These are phyloP conservation scores for Chromis chromis DNA, from an alignment of 2,797 vertebrate species.

Conservation along the genomic window DNA sequence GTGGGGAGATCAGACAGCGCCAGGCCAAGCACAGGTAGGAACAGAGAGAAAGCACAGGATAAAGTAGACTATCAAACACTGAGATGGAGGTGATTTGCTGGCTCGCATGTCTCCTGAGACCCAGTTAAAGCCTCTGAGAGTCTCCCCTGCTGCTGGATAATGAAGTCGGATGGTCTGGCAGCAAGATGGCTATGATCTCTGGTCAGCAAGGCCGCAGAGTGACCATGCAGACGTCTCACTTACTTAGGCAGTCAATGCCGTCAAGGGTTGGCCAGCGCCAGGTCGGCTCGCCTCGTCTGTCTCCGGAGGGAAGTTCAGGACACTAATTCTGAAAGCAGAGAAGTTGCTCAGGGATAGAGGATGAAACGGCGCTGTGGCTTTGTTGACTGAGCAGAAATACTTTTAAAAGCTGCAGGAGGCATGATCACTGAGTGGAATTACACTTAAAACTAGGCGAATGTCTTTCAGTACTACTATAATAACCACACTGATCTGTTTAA, in stretches of 20 bases:
- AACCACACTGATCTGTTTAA: not conserved
- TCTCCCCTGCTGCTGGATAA: constrained; percentile 53
- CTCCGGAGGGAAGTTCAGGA: constrained; percentile 20
- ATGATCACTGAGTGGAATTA: constrained; percentile 3
- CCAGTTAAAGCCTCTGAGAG: constrained; percentile 27
- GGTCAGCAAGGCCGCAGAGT: constrained; percentile 46
- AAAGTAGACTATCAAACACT: constrained; percentile 43
- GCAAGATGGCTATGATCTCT: constrained; percentile 41
- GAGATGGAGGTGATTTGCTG: constrained; percentile 45
- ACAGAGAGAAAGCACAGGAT: constrained; percentile 34
- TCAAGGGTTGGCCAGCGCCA: not conserved
- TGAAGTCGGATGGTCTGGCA: constrained; percentile 45
- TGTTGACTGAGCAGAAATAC: constrained; percentile 34
- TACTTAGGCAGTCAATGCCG: constrained; percentile 48
- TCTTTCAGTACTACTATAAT: not conserved
- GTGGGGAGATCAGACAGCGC: constrained; percentile 35
- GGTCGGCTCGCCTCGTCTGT: not conserved
- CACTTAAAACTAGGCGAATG: not conserved
- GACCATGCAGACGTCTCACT: constrained; percentile 53
- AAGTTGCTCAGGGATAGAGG: constrained; percentile 7
- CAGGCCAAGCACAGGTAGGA: constrained; percentile 24
- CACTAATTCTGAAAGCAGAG: constrained; percentile 7
- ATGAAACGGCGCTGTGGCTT: constrained; percentile 13
- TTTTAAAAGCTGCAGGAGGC: constrained; percentile 24
- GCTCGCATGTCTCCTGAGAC: constrained; percentile 40